Evolutionary conservation across 2,797 vertebrate species (phyloP).

Genomic region (Simalia tracyae): DNA sequence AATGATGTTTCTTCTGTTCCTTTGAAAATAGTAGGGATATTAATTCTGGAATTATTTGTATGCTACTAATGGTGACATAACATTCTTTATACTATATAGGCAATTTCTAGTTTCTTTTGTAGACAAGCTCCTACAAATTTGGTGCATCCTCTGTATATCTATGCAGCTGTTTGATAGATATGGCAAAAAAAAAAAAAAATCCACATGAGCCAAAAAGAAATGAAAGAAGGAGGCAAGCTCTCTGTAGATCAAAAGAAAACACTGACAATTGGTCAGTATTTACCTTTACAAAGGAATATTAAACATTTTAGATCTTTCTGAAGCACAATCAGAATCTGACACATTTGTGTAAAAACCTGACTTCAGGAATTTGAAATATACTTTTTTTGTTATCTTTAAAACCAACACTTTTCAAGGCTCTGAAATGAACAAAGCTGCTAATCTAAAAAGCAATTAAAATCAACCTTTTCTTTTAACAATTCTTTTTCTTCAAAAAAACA

Average conservation of each 20-base stretch:
- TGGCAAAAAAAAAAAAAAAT: conserved; percentile 12
- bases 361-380: conserved; percentile 11
- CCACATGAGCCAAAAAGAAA: conserved; percentile 38
- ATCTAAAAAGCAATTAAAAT: conserved; percentile 27
- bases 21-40: neutral
- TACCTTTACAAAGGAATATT: conserved; percentile 42
- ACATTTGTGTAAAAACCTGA: conserved; percentile 32
- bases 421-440: conserved; percentile 40
- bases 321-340: conserved; percentile 28
- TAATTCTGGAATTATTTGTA: conserved; percentile 16
- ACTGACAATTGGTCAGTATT: conserved; percentile 42
- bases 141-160: conserved; percentile 22
- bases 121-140: conserved; percentile 59
- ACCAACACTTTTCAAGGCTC: conserved; percentile 36
- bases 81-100: conserved; percentile 28
- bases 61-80: neutral
- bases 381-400: conserved; percentile 26
- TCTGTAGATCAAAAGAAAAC: conserved; percentile 52
- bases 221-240: neutral
- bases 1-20: neutral
- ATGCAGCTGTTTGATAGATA: conserved; percentile 36
- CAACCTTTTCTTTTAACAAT: conserved; percentile 30
- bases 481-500: neutral
- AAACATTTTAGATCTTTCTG: conserved; percentile 23
- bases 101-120: conserved; percentile 50